These are phyloP conservation scores for Azemiops feae DNA, from an alignment of 2,113 vertebrate species.

Conservation along the genomic window DNA sequence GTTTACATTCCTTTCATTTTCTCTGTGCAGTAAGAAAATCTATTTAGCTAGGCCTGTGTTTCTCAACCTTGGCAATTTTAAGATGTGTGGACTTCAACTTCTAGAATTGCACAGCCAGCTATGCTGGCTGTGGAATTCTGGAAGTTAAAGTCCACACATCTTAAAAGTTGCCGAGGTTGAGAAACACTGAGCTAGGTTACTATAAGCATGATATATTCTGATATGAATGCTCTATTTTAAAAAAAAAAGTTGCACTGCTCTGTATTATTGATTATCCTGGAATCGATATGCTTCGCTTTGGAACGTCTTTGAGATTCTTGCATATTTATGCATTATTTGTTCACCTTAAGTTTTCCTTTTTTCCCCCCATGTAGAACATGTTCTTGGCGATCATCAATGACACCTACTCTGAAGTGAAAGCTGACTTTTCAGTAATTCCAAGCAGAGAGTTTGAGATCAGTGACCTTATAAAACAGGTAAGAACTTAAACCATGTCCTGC, in stretches of 20 bases:
- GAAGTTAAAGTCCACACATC: background rate
- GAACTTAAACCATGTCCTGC: background rate
- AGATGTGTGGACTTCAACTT: too few species aligned
- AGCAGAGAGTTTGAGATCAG: conserved; percentile 54
- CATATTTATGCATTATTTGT: background rate
- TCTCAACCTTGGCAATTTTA: too few species aligned
- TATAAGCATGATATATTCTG: background rate
- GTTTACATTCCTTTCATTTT: background rate
- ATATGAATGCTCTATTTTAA: background rate
- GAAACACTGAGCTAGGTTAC: background rate
- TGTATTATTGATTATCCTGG: background rate
- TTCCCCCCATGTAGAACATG: conserved; percentile 62
- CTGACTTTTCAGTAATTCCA: conserved; percentile 60
- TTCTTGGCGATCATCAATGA: conserved; percentile 74
- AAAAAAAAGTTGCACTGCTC: background rate
- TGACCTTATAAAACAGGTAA: conserved; percentile 64
- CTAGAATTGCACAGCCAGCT: too few species aligned
- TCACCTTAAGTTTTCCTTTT: conserved; percentile 20
- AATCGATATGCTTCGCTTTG: background rate
- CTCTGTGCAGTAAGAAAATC: background rate
- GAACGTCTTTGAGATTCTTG: background rate
- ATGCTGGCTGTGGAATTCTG: background rate
- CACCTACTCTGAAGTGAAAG: conserved; percentile 72
- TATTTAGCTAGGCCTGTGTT: background rate
- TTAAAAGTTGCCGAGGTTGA: background rate